These are phyloP conservation scores for Thinocorus orbignyianus DNA, from an alignment of 2,113 vertebrate genomes.

Conservation along the genomic window DNA sequence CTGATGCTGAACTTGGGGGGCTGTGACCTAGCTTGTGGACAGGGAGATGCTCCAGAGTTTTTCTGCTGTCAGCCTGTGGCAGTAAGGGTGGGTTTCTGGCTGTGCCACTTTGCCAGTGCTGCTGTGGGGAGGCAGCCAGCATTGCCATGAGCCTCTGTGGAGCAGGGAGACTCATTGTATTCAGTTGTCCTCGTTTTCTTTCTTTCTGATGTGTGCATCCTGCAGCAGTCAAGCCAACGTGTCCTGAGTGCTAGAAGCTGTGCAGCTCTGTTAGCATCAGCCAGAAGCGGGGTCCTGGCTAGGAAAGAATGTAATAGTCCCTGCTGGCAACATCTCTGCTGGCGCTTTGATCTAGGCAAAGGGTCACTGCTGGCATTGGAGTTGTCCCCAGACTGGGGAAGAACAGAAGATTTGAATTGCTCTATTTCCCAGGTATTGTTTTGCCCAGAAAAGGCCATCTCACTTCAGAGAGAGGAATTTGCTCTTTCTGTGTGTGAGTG, in stretches of 20 bases:
- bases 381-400: background rate
- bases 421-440: background rate
- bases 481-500: background rate
- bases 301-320: background rate
- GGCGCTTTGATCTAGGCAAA: too few relatives aligned
- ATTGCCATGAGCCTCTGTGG: accelerated
- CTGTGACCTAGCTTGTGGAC: accelerated
- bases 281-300: background rate
- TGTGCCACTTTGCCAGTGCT: background rate
- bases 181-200: background rate
- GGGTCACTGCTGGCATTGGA: background rate
- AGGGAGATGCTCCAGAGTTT: background rate
- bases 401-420: background rate
- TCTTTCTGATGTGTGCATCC: background rate
- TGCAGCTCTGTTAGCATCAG: background rate
- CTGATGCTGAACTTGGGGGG: background rate
- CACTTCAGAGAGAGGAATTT: background rate
- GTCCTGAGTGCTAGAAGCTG: background rate
- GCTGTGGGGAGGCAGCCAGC: background rate
- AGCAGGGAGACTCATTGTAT: background rate
- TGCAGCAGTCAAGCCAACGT: background rate
- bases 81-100: background rate
- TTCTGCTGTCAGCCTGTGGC: background rate
- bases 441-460: background rate
- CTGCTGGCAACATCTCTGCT: background rate